Percentiles rank a stretch among this genome's conserved stretches.
Evolutionary conservation across 1,140 invertebrate species (phyloP).

Genomic region (Drosophila lini): DNA sequence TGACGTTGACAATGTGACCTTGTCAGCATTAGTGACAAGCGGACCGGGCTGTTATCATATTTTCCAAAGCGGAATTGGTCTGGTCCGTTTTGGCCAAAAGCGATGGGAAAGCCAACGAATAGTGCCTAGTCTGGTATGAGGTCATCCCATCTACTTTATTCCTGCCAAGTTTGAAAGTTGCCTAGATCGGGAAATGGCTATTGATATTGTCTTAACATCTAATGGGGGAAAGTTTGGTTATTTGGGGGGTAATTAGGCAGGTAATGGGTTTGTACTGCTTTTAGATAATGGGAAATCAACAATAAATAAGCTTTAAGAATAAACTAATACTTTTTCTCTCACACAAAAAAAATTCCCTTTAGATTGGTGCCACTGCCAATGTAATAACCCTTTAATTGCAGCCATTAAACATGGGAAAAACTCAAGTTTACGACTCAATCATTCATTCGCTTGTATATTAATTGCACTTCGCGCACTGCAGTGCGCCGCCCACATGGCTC

Average conservation of each 20-base stretch:
- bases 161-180: neutral
- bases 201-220: neutral
- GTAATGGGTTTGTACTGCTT: neutral
- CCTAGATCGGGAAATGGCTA: neutral
- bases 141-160: conserved; percentile 5
- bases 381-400: conserved; percentile 8
- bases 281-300: neutral
- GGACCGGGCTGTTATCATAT: conserved; percentile 63
- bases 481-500: conserved; percentile 20
- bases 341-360: neutral
- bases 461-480: conserved; percentile 31
- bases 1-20: conserved; percentile 83
- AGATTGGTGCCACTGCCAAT: neutral
- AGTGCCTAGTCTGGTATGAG: conserved; percentile 5
- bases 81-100: conserved; percentile 1
- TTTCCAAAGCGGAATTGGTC: conserved; percentile 26
- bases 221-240: conserved; percentile 4
- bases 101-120: conserved; percentile 14
- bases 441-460: conserved; percentile 33
- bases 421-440: conserved; percentile 38
- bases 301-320: too few species aligned
- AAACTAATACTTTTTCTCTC: too few species aligned
- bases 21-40: conserved; percentile 79
- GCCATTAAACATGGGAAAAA: conserved; percentile 24
- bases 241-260: neutral